Percentiles rank a stretch among this genome's conserved stretches.
These are phyloP conservation scores for Atrichornis clamosus DNA, from an alignment of 2,113 vertebrate genomes.

Conservation along the genomic window DNA sequence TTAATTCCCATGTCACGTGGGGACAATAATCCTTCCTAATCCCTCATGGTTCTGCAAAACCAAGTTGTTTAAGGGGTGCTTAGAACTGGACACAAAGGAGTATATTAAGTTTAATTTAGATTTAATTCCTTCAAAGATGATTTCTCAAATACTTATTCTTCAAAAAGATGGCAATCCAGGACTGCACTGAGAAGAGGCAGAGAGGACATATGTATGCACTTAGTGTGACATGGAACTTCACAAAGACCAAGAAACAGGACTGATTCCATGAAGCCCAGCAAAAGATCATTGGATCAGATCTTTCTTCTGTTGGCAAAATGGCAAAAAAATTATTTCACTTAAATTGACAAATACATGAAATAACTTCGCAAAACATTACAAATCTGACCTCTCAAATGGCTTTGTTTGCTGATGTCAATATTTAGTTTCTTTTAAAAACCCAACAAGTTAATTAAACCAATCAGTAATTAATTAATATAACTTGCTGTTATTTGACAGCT, in stretches of 20 bases:
- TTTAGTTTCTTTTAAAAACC: background rate
- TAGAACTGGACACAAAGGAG: background rate
- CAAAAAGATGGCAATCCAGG: background rate
- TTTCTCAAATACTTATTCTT: background rate
- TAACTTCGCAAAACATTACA: background rate
- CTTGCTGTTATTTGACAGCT: background rate
- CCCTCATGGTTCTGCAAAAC: background rate
- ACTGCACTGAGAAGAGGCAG: background rate
- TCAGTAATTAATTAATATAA: background rate
- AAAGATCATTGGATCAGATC: background rate
- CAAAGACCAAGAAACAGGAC: background rate
- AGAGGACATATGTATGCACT: background rate
- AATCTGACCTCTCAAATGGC: background rate
- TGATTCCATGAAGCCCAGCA: background rate
- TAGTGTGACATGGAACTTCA: background rate
- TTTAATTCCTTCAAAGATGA: background rate
- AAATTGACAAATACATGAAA: background rate
- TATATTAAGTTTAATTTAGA: background rate
- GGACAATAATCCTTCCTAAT: background rate
- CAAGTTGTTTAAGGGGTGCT: background rate
- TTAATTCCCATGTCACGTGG: background rate
- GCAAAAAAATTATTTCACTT: background rate
- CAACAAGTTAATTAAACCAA: background rate
- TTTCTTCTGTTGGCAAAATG: background rate
- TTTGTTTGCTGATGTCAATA: background rate